These are phyloP conservation scores for Phaedon cochleariae DNA, from an alignment of 2,888 invertebrate genomes.

Conservation along the genomic window DNA sequence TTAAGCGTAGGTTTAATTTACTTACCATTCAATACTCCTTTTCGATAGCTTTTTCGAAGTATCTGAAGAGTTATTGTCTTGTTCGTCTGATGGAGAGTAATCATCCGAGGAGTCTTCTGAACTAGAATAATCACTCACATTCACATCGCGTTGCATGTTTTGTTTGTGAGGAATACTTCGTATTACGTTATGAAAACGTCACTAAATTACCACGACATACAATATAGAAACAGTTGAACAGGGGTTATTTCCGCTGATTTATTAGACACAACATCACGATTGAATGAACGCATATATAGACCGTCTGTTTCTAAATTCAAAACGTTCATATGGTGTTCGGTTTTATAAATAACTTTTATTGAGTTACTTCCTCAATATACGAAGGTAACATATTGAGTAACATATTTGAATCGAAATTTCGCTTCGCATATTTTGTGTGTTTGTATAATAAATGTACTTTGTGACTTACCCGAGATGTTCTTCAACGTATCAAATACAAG, in stretches of 20 bases:
- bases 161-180: neutral
- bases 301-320: conserved; percentile 32
- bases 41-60: conserved; percentile 2
- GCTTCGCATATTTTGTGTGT: neutral
- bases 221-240: neutral
- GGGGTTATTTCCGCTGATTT: neutral
- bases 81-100: conserved; percentile 38
- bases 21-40: conserved; percentile 47
- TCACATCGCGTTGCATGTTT: conserved; percentile 16
- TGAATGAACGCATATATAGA: conserved; percentile 32
- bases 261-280: conserved; percentile 15
- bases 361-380: conserved; percentile 31
- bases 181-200: too few species aligned
- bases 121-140: conserved; percentile 40
- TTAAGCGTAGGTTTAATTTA: too few species aligned
- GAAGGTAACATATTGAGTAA: conserved; percentile 10
- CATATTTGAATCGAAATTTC: neutral
- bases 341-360: conserved; percentile 41
- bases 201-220: too few species aligned
- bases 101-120: conserved; percentile 37
- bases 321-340: conserved; percentile 25
- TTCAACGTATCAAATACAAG: too few species aligned
- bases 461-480: neutral
- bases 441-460: neutral
- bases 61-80: conserved; percentile 24